Base-by-base conservation (phyloP, 2,113 vertebrate genomes). In the Rhipidura dahli region DNA sequence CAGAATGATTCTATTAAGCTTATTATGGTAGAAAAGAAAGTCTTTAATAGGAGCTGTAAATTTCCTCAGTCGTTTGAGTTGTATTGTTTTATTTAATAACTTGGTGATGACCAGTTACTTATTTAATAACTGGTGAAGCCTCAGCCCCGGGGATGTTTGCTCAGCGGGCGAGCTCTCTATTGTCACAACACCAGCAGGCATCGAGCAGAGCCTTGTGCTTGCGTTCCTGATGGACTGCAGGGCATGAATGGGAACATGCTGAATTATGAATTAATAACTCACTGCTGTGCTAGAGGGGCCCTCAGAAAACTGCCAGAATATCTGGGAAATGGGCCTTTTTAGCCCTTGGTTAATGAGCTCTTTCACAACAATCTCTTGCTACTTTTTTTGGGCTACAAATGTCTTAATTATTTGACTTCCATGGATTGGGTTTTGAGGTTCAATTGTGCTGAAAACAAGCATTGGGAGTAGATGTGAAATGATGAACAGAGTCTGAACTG, bases 131-230 rank as follows among this genome's bases (percentile, higher is more conserved):
- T 49, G 49, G 49, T 26, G 49, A 26, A 12, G 69, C 33, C 49
- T n/a, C 33, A 14, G 27, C n/a, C 27, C 21, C 42, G 27, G 23
- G 42, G 57, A 33, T 22, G 27, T 75, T 79, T 71, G 30, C 57
- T 85, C 24, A 21, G 70, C 0, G 1, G 53, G 44, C 4, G 4
- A 83, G 79, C 23, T 54, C 35, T 68, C 13, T 33, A 26, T 22
- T 79, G 39, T 83, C 27, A 30, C n/a, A 47, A 39, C 35, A 31
- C 9, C 70, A 75, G 57, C 49, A 63, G 70, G 44, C 66, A 56
- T 20, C 0, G 0, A 13, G 26, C 30, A 1, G 7, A n/a, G 73
- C 57, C 63, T 59, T 5, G 54, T 63, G 13, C 39, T 72, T 44
- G 49, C 61, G 0, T 42, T 59, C 64, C 6, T 70, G 4, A 3